phyloP scores from a whole-genome alignment of 2,113 vertebrate species.

The Cyanistes caeruleus region DNA sequence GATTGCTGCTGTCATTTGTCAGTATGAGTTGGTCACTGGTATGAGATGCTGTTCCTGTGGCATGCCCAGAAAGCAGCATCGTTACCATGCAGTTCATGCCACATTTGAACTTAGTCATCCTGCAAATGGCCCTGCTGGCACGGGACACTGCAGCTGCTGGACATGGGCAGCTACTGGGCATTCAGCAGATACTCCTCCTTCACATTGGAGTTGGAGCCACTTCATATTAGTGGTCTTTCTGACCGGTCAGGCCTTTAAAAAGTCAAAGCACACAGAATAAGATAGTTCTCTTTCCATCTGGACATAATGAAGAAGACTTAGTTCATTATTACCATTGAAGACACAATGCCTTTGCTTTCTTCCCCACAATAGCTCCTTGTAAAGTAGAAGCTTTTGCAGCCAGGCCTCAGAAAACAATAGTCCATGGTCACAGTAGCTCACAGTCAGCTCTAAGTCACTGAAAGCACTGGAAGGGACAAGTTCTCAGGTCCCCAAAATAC shows the following conservation, averaged over 20 bases:
- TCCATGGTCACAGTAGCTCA: background rate
- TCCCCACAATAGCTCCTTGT: conserved; percentile 18
- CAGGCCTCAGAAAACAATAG: background rate
- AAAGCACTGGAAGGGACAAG: background rate
- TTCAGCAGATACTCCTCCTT: background rate
- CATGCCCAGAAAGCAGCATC: background rate
- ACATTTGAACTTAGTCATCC: background rate
- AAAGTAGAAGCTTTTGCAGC: background rate
- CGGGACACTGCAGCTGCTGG: rapidly evolving
- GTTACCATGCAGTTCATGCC: rapidly evolving
- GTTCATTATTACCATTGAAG: background rate
- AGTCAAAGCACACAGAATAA: background rate
- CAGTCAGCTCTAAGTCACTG: background rate
- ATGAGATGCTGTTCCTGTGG: background rate
- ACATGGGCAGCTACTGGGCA: rapidly evolving
- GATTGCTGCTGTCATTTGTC: background rate
- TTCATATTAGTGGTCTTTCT: background rate
- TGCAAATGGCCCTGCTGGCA: background rate
- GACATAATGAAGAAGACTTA: conserved; percentile 2
- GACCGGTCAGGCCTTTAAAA: background rate
- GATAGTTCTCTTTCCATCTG: background rate
- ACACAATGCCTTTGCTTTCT: conserved; percentile 26
- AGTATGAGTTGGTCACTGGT: background rate
- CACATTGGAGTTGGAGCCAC: background rate
- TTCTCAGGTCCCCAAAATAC: background rate